Evolutionary conservation across 2,797 vertebrate genomes (phyloP).

Genomic region (Lepus townsendii): DNA sequence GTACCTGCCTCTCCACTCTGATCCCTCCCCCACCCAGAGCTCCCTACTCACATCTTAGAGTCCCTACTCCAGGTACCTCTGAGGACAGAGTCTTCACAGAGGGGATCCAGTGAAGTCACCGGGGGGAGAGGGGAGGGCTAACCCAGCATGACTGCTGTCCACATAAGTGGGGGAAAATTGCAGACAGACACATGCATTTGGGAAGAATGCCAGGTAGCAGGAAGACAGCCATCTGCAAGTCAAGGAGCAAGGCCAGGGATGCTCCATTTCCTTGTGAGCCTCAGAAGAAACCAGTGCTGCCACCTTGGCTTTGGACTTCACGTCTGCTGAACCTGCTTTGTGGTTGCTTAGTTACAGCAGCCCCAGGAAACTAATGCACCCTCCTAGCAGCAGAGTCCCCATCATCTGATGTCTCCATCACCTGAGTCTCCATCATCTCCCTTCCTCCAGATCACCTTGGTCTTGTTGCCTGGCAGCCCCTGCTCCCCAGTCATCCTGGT

Average conservation of each 20-base stretch:
- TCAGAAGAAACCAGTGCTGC: not conserved
- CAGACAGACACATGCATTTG: not conserved
- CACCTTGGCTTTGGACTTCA: not conserved
- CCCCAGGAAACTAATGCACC: not conserved
- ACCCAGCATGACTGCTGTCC: not conserved
- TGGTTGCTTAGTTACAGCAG: not conserved
- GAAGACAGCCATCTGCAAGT: not conserved
- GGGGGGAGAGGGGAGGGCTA: not conserved
- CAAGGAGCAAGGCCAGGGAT: not conserved
- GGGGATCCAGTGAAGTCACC: not conserved
- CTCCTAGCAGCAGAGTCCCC: not conserved
- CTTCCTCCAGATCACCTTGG: not conserved
- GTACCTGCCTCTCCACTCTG: too few species aligned
- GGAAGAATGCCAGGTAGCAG: not conserved
- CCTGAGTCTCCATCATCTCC: too few species aligned
- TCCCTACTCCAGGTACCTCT: not conserved
- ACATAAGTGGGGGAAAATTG: not conserved
- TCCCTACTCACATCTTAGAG: not conserved
- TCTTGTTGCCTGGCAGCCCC: not conserved
- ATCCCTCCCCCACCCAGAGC: too few species aligned
- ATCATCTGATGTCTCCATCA: not conserved
- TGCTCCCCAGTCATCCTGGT: not conserved
- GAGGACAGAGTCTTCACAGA: not conserved
- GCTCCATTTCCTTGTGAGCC: not conserved
- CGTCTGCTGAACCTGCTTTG: not conserved